Evolutionary conservation across 2,888 invertebrate genomes (phyloP).

Genomic region (Drosophila picticornis): DNA sequence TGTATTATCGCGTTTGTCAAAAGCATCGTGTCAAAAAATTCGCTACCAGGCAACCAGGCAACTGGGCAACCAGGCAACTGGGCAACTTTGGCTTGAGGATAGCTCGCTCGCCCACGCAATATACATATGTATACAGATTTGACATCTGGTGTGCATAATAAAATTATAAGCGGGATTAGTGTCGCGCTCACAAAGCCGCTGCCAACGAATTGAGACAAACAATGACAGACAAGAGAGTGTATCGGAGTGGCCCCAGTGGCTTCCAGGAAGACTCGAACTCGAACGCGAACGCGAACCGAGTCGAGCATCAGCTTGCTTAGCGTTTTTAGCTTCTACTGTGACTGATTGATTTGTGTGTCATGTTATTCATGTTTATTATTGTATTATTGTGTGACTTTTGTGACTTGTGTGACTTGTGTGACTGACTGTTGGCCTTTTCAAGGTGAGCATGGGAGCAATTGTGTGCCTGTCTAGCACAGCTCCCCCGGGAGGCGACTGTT

Average conservation of each 20-base stretch:
- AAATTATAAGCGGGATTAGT: slow-evolving; percentile 81
- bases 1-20: slow-evolving; percentile 65
- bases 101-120: slow-evolving; percentile 53
- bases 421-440: slow-evolving; percentile 30
- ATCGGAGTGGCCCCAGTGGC: slow-evolving; percentile 26
- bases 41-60: slow-evolving; percentile 57
- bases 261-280: slow-evolving; percentile 58
- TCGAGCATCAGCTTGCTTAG: background rate
- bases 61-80: background rate
- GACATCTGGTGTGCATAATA: slow-evolving; percentile 47
- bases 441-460: slow-evolving; percentile 51
- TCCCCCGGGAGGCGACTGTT: slow-evolving; percentile 44
- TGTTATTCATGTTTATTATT: slow-evolving; percentile 18
- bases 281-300: background rate
- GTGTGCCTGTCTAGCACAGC: slow-evolving; percentile 13
- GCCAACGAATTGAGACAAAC: slow-evolving; percentile 74
- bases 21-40: slow-evolving; percentile 66
- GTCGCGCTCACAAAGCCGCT: slow-evolving; percentile 63
- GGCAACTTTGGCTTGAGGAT: background rate
- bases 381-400: background rate
- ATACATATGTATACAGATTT: background rate
- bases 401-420: background rate
- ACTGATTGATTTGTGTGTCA: slow-evolving; percentile 77
- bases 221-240: slow-evolving; percentile 67
- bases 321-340: slow-evolving; percentile 59